These are phyloP conservation scores for Scaptodrosophila latifasciaeformis DNA, from an alignment of 2,888 invertebrate genomes.

Conservation along the genomic window DNA sequence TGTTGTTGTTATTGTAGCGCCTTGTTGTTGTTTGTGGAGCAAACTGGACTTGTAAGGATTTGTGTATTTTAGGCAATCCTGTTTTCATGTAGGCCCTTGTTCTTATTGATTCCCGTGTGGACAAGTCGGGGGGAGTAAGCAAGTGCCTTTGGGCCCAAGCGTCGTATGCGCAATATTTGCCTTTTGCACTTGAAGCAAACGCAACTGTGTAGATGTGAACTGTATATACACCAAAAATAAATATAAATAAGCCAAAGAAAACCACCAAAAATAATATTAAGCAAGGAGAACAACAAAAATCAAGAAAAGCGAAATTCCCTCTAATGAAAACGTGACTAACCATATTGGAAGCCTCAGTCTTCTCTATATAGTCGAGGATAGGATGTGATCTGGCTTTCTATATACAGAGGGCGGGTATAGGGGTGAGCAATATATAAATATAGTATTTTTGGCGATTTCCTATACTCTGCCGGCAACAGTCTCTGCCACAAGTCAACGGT, in stretches of 20 bases:
- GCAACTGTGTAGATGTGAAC: too few relatives aligned
- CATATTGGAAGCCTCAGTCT: conserved; percentile 53
- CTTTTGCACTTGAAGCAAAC: conserved; percentile 45
- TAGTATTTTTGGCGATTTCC: conserved; percentile 23
- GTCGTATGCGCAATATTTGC: conserved; percentile 59
- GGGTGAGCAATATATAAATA: conserved; percentile 8
- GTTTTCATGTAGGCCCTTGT: conserved; percentile 17
- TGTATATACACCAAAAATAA: too few relatives aligned
- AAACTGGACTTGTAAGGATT: conserved; percentile 22
- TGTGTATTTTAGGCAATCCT: conserved; percentile 26
- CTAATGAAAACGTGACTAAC: conserved; percentile 59
- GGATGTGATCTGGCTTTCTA: too few relatives aligned
- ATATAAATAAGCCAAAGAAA: conserved; percentile 40
- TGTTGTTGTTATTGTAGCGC: background rate
- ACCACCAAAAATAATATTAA: conserved; percentile 49
- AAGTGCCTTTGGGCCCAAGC: conserved; percentile 36
- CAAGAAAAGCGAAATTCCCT: conserved; percentile 57
- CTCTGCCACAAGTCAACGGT: conserved; percentile 39
- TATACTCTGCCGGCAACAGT: conserved; percentile 27
- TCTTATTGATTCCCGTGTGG: too few relatives aligned
- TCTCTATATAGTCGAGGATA: too few relatives aligned
- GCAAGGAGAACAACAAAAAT: too few relatives aligned
- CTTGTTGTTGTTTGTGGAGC: conserved; percentile 34
- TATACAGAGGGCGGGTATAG: conserved; percentile 2
- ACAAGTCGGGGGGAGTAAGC: background rate